Evolutionary conservation across 2,797 vertebrate genomes (phyloP).

Genomic region (Sebastes baramenuke): DNA sequence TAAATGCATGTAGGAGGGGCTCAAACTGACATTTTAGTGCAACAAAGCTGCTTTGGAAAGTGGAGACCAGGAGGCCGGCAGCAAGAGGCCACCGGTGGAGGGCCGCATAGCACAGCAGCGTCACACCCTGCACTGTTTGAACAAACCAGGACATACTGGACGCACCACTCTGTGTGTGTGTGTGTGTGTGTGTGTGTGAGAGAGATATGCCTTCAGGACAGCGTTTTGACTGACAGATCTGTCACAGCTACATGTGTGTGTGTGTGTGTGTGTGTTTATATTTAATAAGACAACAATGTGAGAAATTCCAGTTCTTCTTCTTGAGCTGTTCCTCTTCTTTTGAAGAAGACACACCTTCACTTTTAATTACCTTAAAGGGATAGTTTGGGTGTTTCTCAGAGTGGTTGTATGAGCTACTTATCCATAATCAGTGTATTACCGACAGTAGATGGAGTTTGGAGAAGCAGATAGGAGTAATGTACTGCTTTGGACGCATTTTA

Average conservation of each 20-base stretch:
- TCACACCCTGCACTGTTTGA: conserved; percentile 51
- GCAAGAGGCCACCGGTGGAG: conserved; percentile 42
- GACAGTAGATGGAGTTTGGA: too few relatives aligned
- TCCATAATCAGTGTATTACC: too few relatives aligned
- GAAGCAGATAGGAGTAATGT: too few relatives aligned
- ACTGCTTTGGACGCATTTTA: too few relatives aligned
- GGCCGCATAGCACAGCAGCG: conserved; percentile 41
- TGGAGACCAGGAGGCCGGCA: conserved; percentile 33
- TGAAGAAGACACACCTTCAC: conserved; percentile 36
- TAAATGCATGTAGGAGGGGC: conserved; percentile 68
- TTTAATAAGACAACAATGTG: background rate
- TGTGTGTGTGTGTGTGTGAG: background rate
- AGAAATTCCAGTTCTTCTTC: conserved; percentile 33
- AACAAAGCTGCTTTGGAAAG: conserved; percentile 72
- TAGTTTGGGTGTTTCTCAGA: too few relatives aligned
- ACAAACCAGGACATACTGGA: conserved; percentile 4
- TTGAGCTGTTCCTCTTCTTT: background rate
- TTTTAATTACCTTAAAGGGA: background rate
- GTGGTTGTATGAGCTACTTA: too few relatives aligned
- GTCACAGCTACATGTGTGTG: background rate
- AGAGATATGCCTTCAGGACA: conserved; percentile 6
- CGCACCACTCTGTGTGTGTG: background rate
- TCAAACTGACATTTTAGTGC: conserved; percentile 60
- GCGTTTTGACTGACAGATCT: background rate
- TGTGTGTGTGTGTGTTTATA: background rate